Percentiles rank a stretch among this genome's conserved stretches.
Conservation (phyloP, 2,113 vertebrate species). For the Megalops atlanticus region DNA sequence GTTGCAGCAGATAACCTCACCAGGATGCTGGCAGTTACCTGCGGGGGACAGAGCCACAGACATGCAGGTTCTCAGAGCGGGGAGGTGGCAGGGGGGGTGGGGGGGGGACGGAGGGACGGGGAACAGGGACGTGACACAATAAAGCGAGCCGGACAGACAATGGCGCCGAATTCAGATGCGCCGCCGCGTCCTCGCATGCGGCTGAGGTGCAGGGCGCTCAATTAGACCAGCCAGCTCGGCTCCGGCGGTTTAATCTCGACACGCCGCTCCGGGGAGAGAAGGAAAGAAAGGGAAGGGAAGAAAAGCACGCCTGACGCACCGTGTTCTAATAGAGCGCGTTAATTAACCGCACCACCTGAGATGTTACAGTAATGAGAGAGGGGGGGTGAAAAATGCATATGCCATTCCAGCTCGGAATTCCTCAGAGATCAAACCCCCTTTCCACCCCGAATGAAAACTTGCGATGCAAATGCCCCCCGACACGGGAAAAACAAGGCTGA, state of each 20-base stretch:
- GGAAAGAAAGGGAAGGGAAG: no score
- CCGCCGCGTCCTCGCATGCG: neutral
- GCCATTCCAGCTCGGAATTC: neutral
- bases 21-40: slow-evolving; percentile 76
- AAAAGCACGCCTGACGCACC: no score
- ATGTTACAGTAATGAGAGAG: neutral
- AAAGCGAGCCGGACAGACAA: neutral
- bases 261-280: no score
- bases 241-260: neutral
- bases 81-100: neutral
- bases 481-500: neutral
- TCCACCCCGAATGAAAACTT: neutral
- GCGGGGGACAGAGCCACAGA: slow-evolving; percentile 58
- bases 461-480: neutral
- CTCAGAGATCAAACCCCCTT: neutral
- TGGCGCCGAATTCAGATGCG: neutral
- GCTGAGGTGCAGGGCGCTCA: neutral
- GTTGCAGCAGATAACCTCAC: slow-evolving; percentile 72
- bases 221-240: neutral
- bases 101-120: neutral
- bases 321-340: neutral
- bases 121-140: no score
- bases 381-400: neutral
- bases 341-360: neutral
- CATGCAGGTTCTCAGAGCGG: neutral